Percentiles rank a stretch among this genome's conserved stretches.
Conservation (phyloP, 2,888 invertebrate genomes). For the Atethmia centrago region DNA sequence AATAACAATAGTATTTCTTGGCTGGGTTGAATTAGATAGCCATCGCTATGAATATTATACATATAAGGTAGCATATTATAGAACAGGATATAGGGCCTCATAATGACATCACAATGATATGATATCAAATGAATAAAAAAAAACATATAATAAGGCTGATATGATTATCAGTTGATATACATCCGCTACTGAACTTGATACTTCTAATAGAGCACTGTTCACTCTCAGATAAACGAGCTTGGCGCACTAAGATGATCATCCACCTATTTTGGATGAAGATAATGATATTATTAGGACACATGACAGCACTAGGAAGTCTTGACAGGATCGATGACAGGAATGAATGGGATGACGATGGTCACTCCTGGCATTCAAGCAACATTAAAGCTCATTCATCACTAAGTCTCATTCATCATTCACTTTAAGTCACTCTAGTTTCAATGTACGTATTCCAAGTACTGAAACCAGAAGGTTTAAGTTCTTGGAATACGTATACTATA, state of each 20-base stretch:
- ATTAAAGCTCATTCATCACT: neutral
- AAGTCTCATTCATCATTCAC: neutral
- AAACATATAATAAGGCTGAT: neutral
- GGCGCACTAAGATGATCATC: too few relatives aligned
- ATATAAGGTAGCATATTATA: neutral
- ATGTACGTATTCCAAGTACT: neutral
- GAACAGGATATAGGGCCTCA: neutral
- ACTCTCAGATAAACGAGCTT: neutral
- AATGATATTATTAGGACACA: neutral
- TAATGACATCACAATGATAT: constrained; percentile 20
- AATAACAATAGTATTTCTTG: neutral
- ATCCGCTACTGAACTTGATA: neutral
- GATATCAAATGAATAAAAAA: constrained; percentile 10
- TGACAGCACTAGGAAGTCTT: neutral
- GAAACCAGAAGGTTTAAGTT: too few relatives aligned
- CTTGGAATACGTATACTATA: too few relatives aligned
- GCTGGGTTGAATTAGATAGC: neutral
- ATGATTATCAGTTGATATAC: neutral
- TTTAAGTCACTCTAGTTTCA: neutral
- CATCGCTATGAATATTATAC: neutral
- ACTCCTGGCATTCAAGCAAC: neutral
- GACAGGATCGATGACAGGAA: neutral
- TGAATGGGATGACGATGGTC: neutral
- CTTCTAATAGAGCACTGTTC: neutral
- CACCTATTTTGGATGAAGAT: neutral